Percentiles rank a stretch among this genome's conserved stretches.
Conservation (phyloP, 2,113 vertebrate genomes). For the Eulemur rufifrons region DNA sequence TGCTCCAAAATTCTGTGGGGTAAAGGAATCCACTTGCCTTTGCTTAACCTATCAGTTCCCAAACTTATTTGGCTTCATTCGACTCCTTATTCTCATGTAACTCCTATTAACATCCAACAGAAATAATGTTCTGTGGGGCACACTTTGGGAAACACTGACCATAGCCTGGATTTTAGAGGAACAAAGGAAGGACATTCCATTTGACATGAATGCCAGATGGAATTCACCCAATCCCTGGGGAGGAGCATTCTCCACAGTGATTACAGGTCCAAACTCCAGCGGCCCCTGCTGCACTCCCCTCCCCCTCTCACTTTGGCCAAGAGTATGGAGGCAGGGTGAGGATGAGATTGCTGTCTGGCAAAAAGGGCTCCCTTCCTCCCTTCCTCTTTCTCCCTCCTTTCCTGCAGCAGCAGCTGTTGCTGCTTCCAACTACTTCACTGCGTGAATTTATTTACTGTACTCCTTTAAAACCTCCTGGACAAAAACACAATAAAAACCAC, state of each 20-base stretch:
- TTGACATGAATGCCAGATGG: background rate
- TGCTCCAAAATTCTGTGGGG: background rate
- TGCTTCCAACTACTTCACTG: slow-evolving; percentile 18
- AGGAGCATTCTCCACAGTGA: background rate
- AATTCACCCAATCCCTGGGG: background rate
- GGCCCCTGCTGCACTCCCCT: background rate
- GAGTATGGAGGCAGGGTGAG: background rate
- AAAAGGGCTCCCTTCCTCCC: background rate
- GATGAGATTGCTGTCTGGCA: background rate
- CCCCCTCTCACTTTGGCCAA: background rate
- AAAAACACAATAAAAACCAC: slow-evolving; percentile 45
- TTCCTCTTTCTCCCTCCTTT: background rate
- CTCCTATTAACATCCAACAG: background rate
- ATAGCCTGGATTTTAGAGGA: background rate
- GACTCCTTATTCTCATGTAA: slow-evolving; percentile 18
- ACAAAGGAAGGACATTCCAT: slow-evolving; percentile 23
- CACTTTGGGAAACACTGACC: slow-evolving; percentile 9
- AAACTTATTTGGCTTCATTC: slow-evolving; percentile 8
- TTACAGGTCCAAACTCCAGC: background rate
- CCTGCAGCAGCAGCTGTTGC: background rate
- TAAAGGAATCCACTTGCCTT: background rate
- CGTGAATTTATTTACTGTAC: slow-evolving; percentile 50
- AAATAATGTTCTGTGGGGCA: background rate
- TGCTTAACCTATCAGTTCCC: slow-evolving; percentile 9
- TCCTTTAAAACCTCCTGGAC: slow-evolving; percentile 49